Evolutionary conservation across 2,113 vertebrate genomes (phyloP), one percentile per base, ranked within the genome.

Genomic region (Dolichallabes microphthalmus): DNA sequence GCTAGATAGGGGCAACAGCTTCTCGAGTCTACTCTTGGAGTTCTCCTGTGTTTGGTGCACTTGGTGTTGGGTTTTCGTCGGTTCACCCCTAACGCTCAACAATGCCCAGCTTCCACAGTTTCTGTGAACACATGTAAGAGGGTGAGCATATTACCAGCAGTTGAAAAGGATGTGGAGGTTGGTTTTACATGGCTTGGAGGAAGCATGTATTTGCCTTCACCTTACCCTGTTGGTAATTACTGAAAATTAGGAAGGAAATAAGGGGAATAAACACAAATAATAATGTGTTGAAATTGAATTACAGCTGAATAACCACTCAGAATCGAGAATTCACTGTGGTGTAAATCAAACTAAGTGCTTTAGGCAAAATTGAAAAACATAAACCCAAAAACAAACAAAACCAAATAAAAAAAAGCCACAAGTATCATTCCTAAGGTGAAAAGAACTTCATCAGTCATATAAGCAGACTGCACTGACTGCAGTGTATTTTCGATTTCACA

Each of bases 401-500:
- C 45, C 39, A 45, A 45, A 45, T 0, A 7, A 45, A 45, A 13
- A 17, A 52, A 9, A 32, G 32, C 19, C 39, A 22, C 25, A 76
- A 22, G n/a, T 3, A 27, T 76, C 0, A n/a, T 76, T 53, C 14
- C 25, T 9, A 3, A 15, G 25, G n/a, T 30, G 57, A 52, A 32
- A 25, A 61, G 9, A 22, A 35, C 13, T 14, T n/a, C 71, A 76
- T 84, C 82, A 76, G 35, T 84, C 71, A 76, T 50, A 22, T 5
- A 39, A 63, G 39, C 76, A 73, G 20, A 61, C 27, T 2, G 15
- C 39, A 55, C 2, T 35, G 57, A 53, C 25, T 12, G 53, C 20
- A 39, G 63, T 52, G n/a, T 60, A 61, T 32, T 53, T 58, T 78
- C 66, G 35, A 79, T 79, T 87, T 75, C 82, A 84, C 82, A 80